Conservation (phyloP, 1,140 invertebrate genomes). For the Solen grandis region DNA sequence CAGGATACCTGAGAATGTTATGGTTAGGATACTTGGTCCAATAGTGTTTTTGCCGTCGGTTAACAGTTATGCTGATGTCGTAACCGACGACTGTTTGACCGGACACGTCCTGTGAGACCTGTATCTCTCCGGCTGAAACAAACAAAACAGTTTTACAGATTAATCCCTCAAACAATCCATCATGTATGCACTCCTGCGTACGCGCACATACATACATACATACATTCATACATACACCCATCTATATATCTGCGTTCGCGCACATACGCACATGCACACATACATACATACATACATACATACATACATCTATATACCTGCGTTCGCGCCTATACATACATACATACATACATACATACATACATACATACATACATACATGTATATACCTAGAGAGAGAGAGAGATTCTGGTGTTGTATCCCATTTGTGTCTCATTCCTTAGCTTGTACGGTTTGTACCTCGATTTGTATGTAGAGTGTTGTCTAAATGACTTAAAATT, state of each 20-base stretch:
- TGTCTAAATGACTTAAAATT: too few relatives aligned
- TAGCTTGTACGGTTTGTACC: too few relatives aligned
- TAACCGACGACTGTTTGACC: conserved; percentile 26
- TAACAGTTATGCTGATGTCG: conserved; percentile 14
- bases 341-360: conserved; percentile 55
- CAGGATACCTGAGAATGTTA: conserved; percentile 22
- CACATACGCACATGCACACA: conserved; percentile 44
- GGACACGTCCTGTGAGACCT: not conserved
- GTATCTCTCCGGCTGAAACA: conserved; percentile 26
- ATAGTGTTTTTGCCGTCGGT: conserved; percentile 31
- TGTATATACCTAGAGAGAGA: too few relatives aligned
- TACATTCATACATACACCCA: conserved; percentile 51
- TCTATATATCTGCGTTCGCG: conserved; percentile 50
- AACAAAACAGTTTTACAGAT: too few relatives aligned
- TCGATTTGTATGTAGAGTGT: too few relatives aligned
- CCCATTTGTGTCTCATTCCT: too few relatives aligned
- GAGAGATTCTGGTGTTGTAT: too few relatives aligned
- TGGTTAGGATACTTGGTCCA: conserved; percentile 19
- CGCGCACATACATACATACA: conserved; percentile 52
- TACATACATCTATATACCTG: conserved; percentile 31
- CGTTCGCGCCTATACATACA: conserved; percentile 39
- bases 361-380: conserved; percentile 50
- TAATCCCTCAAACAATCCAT: too few relatives aligned
- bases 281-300: conserved; percentile 39
- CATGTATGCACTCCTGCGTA: not conserved